Base-by-base conservation (phyloP, 1,140 invertebrate genomes). In the Hermetia illucens region DNA sequence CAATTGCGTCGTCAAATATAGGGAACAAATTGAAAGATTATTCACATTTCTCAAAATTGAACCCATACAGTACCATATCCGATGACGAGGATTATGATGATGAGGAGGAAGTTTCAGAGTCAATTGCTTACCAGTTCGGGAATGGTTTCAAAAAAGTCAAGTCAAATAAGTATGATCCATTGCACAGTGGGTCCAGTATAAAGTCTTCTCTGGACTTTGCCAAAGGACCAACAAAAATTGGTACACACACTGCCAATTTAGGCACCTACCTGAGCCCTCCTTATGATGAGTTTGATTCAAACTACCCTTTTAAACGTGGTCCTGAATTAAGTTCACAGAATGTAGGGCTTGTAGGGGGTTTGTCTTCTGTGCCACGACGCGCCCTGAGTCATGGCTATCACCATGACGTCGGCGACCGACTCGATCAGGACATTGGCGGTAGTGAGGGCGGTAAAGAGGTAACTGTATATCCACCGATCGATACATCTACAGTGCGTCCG, bases 371-470 rank as follows among this genome's bases (percentile, higher is more conserved):
- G 3, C 16, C 15, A 34, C 49, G 51, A 34, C 47, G 49, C 32
- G 45, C 51, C 29, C 55, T 48, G 17, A 44, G 44, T 18, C 39
- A 39, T 29, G 34, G 24, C 15, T 38, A 36, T 29, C 6, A 15
- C 21, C 43, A 47, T 6, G 52, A 43, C 33, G 54, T 56, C 39
- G 35, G 50, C 6, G n/a, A n/a, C n/a, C 51, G 53, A 19, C 44
- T 52, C 16, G 45, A 46, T 44, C 36, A 53, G 40, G 52, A 52
- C 29, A 38, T 53, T 33, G 34, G 50, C 25, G 49, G 43, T 10
- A 59, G 53, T 30, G 56, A 59, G 44, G 42, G 45, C 34, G 54
- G 53, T 40, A 49, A 52, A 55, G 56, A 59, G 53, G 52, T 58
- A 57, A 58, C 58, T 48, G 39, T 47, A 46, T 53, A 49, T 47